A percentile compares a stretch with the other conserved stretches of the same genome.
Evolutionary conservation across 2,888 invertebrate genomes (phyloP).

Genomic region (Pristionchus fissidentatus): DNA sequence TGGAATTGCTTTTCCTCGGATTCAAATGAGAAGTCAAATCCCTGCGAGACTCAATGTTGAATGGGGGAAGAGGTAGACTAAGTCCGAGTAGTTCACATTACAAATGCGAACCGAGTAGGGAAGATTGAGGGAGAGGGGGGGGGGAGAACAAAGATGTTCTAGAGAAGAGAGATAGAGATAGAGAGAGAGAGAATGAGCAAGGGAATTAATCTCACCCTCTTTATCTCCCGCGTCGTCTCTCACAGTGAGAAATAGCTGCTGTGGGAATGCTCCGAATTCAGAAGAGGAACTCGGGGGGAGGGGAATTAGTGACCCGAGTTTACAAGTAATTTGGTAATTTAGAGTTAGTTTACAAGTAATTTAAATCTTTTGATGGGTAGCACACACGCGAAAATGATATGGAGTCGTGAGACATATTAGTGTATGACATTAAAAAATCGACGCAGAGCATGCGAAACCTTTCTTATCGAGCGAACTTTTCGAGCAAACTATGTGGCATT

Average conservation of each 20-base stretch:
- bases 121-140: neutral
- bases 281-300: neutral
- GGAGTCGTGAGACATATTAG: no score
- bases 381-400: neutral
- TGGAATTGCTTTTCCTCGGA: no score
- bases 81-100: constrained; percentile 1
- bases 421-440: no score
- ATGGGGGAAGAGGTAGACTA: no score
- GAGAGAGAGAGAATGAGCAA: neutral
- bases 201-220: constrained; percentile 30
- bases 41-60: no score
- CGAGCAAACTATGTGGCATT: no score
- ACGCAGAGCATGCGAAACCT: no score
- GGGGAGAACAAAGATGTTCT: constrained; percentile 8
- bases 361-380: neutral
- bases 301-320: neutral
- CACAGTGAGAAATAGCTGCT: constrained; percentile 25
- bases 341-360: neutral
- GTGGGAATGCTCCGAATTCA: neutral
- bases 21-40: no score
- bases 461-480: no score
- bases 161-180: neutral
- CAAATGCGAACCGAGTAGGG: constrained; percentile 12
- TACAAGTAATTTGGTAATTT: neutral
- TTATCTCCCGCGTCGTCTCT: neutral